These are phyloP conservation scores for Eupithecia exiguata DNA, from an alignment of 2,888 invertebrate species.

Conservation along the genomic window DNA sequence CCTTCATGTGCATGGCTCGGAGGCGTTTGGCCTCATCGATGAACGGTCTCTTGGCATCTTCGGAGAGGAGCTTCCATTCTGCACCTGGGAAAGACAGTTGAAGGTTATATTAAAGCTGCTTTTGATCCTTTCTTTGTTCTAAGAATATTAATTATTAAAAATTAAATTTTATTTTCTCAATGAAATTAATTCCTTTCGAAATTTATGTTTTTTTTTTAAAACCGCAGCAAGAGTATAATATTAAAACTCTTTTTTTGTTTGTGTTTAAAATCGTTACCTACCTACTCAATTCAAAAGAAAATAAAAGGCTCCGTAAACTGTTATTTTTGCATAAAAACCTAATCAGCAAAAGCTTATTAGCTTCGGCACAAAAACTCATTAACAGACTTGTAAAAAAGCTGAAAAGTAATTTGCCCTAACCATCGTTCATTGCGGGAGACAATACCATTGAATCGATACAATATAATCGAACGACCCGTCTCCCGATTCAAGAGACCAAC, in stretches of 20 bases:
- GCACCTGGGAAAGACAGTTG: constrained; percentile 85
- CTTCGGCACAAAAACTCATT: constrained; percentile 43
- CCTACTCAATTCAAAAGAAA: not conserved
- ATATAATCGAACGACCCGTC: constrained; percentile 83
- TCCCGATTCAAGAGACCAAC: constrained; percentile 83
- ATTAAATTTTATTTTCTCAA: not conserved
- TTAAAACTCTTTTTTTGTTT: not conserved
- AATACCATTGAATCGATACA: constrained; percentile 81
- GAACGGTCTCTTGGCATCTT: constrained; percentile 97
- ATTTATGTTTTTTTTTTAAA: too few relatives aligned
- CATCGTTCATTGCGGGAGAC: constrained; percentile 77
- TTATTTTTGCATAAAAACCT: not conserved
- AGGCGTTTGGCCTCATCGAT: constrained; percentile 98
- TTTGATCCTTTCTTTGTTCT: not conserved
- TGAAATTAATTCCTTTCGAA: not conserved
- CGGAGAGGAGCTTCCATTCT: constrained; percentile 97
- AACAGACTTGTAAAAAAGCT: constrained; percentile 59
- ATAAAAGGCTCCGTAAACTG: not conserved
- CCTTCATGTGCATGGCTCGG: constrained; percentile 97
- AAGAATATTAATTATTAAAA: not conserved
- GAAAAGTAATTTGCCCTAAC: constrained; percentile 83
- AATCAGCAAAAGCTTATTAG: constrained; percentile 34
- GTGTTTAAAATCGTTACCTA: not conserved
- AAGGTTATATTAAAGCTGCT: not conserved
- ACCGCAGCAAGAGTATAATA: not conserved